A percentile compares a stretch with the other conserved stretches of the same genome.
Conservation (phyloP, 2,113 vertebrate species). For the Erythrocercus mccallii region DNA sequence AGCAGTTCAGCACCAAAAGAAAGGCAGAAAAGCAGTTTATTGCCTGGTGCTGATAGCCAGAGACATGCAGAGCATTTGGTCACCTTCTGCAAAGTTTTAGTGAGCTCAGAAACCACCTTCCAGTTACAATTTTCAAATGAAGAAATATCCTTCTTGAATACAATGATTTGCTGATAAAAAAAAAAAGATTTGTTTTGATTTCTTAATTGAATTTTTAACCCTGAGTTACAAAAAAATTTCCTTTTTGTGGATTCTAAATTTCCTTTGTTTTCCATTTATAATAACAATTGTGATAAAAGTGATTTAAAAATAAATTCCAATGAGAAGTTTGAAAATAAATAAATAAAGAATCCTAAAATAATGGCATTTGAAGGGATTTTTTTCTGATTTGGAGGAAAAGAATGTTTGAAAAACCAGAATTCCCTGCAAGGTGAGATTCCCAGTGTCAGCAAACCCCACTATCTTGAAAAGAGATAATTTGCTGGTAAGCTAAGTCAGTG, state of each 20-base stretch:
- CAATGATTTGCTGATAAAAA: background rate
- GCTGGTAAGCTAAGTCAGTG: background rate
- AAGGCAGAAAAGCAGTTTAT: background rate
- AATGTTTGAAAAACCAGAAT: background rate
- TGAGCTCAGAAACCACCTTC: background rate
- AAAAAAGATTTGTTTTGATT: background rate
- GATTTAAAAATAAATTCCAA: background rate
- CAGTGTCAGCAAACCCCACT: background rate
- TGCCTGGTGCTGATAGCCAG: background rate
- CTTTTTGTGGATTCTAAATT: background rate
- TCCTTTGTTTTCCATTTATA: background rate
- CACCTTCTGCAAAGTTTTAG: background rate
- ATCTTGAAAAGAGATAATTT: background rate
- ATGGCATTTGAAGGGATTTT: background rate
- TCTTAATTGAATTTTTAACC: background rate
- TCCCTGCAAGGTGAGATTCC: background rate
- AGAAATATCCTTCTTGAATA: background rate
- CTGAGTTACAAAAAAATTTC: background rate
- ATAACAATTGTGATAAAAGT: background rate
- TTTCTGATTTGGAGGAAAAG: background rate
- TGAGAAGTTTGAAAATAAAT: background rate
- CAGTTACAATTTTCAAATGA: background rate
- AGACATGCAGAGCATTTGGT: background rate
- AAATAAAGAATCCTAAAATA: background rate
- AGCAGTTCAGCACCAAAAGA: background rate